A percentile compares a stretch with the other conserved stretches of the same genome.
Conservation (phyloP, 2,797 vertebrate genomes). For the Nannoperca obscura region DNA sequence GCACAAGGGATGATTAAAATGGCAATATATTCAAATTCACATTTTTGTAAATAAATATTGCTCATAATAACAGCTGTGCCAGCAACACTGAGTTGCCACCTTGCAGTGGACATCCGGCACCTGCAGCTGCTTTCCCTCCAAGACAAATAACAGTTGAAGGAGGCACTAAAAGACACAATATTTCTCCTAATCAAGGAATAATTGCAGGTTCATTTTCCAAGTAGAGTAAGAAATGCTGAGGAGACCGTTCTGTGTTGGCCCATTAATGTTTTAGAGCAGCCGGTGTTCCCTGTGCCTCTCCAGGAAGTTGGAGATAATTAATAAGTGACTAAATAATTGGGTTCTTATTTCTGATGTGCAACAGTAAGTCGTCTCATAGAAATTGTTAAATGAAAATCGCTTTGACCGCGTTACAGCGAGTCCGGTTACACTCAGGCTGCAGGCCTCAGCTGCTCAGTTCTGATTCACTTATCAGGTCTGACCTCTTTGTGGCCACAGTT, state of each 20-base stretch:
- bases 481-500: not conserved
- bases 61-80: slow-evolving; percentile 18
- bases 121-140: not conserved
- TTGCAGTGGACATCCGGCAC: slow-evolving; percentile 6
- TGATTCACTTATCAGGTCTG: not conserved
- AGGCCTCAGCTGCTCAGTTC: not conserved
- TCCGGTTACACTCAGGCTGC: not conserved
- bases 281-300: not conserved
- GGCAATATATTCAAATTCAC: slow-evolving; percentile 24
- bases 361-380: not conserved
- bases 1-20: slow-evolving; percentile 14
- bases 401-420: not conserved
- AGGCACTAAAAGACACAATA: not conserved
- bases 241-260: not conserved
- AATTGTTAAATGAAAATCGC: not conserved
- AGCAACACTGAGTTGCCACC: not conserved
- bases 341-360: not conserved
- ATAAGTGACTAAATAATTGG: not conserved
- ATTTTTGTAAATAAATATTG: slow-evolving; percentile 30
- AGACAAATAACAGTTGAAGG: slow-evolving; percentile 1
- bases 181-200: not conserved
- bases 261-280: slow-evolving; percentile 29
- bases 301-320: slow-evolving; percentile 4
- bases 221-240: not conserved
- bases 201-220: not conserved